Evolutionary conservation across 2,888 invertebrate genomes (phyloP).

Genomic region (Chrysotoxum bicinctum): DNA sequence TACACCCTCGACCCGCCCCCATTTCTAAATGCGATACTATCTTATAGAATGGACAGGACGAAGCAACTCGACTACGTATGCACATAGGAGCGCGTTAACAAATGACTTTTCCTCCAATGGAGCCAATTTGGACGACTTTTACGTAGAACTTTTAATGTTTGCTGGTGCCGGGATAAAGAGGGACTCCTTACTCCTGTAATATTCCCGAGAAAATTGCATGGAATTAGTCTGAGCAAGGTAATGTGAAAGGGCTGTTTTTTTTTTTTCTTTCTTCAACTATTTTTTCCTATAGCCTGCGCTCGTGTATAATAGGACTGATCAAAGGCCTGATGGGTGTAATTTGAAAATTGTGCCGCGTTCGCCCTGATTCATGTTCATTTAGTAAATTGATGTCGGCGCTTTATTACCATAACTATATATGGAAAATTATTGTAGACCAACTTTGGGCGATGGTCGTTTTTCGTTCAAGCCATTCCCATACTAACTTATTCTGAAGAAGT

Average conservation of each 20-base stretch:
- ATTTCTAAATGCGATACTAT: slow-evolving; percentile 30
- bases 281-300: not conserved
- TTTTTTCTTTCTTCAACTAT: not conserved
- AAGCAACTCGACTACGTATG: not conserved
- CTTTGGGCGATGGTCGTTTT: slow-evolving; percentile 36
- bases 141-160: slow-evolving; percentile 45
- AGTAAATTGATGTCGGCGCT: slow-evolving; percentile 67
- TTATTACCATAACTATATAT: slow-evolving; percentile 66
- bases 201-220: slow-evolving; percentile 62
- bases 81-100: slow-evolving; percentile 16
- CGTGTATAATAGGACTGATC: slow-evolving; percentile 57
- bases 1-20: not conserved
- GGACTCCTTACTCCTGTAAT: not conserved
- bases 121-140: slow-evolving; percentile 45
- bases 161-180: not conserved
- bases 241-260: slow-evolving; percentile 38
- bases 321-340: slow-evolving; percentile 63
- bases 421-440: not conserved
- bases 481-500: not conserved
- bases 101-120: slow-evolving; percentile 36
- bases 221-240: slow-evolving; percentile 53
- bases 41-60: slow-evolving; percentile 4
- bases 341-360: slow-evolving; percentile 51
- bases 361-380: slow-evolving; percentile 62
- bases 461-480: not conserved